Evolutionary conservation across 2,888 invertebrate genomes (phyloP), one percentile per base, ranked within the genome.

Genomic region (Actias luna): DNA sequence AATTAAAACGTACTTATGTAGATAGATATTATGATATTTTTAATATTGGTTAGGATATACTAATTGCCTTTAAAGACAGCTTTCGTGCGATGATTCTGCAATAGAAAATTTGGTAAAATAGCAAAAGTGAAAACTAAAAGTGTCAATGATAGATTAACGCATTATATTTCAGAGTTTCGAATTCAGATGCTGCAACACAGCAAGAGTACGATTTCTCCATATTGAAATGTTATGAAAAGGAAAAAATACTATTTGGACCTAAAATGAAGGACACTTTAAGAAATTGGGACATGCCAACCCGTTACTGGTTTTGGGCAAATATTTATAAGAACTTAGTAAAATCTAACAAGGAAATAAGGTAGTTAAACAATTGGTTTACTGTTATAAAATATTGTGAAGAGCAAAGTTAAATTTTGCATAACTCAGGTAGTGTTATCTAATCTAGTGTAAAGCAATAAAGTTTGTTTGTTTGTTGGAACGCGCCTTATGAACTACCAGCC

Each of bases 281-380:
- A 66, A 93, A 95, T 63, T 98, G 98, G 98, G 97, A 98, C 79
- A 96, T 96, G 87, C 95, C 96, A 16, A 95, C 97, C 0, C 97
- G 98, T 75, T 97, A 96, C 81, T 98, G 98, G 98, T 94, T 98
- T 82, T 97, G 96, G 66, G 93, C 94, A 1, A 94, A 95, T 78
- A 94, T 97, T 1, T 97, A 98, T 82, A 96, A 95, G 76, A 92
- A 79, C 22, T 67, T 82, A 14, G 18, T 79, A 18, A 83, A 74
- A 62, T 68, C 81, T 16, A 83, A 80, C 62, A 84, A 79, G 67
- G 84, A 86, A 82, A 73, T 87, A 18, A 84, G 88, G 92, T 88
- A 57, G 60, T 65, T 31, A 14, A 31, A 29, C 35, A 0, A 35
- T 29, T 25, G 22, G 16, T 63, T n/a, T 50, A 39, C 12, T 58